phyloP scores from a whole-genome alignment of 2,113 vertebrate species.

The Brachyistius frenatus region DNA sequence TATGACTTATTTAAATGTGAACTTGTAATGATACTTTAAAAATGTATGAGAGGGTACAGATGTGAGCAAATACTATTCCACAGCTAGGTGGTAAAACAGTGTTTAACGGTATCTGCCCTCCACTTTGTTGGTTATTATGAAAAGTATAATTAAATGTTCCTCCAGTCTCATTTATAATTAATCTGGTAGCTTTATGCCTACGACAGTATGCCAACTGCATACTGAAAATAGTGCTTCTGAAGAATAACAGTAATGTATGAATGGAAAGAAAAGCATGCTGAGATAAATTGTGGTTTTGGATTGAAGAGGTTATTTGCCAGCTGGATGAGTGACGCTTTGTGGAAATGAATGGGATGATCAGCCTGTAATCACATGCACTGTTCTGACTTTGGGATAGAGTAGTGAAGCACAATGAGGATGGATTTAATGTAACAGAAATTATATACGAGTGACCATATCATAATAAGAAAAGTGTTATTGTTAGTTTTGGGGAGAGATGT shows the following conservation, averaged over 20 bases:
- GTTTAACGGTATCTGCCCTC: neutral
- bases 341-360: conserved; percentile 31
- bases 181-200: neutral
- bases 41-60: neutral
- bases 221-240: neutral
- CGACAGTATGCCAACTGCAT: neutral
- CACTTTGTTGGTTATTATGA: neutral
- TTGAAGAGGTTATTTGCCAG: neutral
- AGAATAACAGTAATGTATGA: neutral
- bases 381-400: neutral
- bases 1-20: neutral
- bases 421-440: conserved; percentile 4
- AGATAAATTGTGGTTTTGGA: conserved; percentile 7
- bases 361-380: conserved; percentile 5
- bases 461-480: neutral
- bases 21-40: neutral
- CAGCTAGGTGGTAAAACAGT: neutral
- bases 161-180: conserved; percentile 8
- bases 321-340: conserved; percentile 1
- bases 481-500: too few species aligned
- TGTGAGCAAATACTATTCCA: neutral
- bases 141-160: neutral
- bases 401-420: neutral
- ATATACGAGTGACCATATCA: neutral
- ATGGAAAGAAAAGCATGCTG: neutral